These are phyloP conservation scores for Enteromius viviparus DNA, from an alignment of 2,797 vertebrate species.

Conservation along the genomic window DNA sequence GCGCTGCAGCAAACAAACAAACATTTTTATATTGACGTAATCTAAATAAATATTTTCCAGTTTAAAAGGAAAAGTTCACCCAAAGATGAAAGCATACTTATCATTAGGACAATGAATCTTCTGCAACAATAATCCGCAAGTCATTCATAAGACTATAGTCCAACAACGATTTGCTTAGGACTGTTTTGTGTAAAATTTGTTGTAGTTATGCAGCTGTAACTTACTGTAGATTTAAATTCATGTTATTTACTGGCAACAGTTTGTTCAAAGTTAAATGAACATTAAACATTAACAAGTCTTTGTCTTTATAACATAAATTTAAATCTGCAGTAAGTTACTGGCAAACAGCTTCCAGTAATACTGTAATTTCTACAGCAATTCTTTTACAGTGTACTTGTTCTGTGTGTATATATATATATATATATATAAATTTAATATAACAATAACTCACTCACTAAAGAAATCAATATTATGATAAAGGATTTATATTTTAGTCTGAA, in stretches of 20 bases:
- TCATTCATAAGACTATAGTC: not conserved
- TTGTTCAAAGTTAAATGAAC: too few species aligned
- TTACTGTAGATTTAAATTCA: too few species aligned
- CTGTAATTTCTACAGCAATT: too few species aligned
- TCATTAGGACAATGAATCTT: not conserved
- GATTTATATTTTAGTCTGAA: not conserved
- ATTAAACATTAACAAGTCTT: too few species aligned
- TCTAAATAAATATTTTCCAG: not conserved
- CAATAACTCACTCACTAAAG: not conserved
- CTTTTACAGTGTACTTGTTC: too few species aligned
- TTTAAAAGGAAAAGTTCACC: not conserved
- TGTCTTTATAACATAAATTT: too few species aligned
- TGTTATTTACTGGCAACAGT: too few species aligned
- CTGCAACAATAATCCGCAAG: not conserved
- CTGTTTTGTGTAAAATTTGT: not conserved
- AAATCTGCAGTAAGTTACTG: too few species aligned
- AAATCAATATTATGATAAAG: not conserved
- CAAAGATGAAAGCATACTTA: not conserved
- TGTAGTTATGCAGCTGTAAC: too few species aligned
- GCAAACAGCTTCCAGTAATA: too few species aligned
- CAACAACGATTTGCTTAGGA: not conserved
- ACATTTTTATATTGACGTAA: not conserved
- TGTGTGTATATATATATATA: not conserved
- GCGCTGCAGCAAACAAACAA: constrained; percentile 77
- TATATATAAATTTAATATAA: not conserved